Percentiles rank a stretch among this genome's conserved stretches.
Conservation (phyloP, 1,140 invertebrate genomes). For the Scylla paramamosain region DNA sequence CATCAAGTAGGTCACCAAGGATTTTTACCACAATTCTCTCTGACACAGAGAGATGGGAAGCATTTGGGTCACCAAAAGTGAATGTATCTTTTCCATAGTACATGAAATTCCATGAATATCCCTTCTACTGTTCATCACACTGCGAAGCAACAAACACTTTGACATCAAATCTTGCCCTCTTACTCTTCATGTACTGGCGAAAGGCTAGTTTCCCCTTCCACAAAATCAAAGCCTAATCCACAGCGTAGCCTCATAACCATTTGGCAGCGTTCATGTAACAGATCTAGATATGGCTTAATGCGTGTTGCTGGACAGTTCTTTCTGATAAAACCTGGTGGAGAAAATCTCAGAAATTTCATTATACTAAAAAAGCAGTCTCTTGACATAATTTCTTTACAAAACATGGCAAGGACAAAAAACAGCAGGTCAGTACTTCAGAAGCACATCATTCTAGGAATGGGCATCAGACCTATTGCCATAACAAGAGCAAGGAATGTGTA, state of each 20-base stretch:
- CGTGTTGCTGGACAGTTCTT: not conserved
- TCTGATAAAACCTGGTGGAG: not conserved
- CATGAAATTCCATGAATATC: not conserved
- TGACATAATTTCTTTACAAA: slow-evolving; percentile 48
- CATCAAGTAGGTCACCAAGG: slow-evolving; percentile 24
- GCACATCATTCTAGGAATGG: no score
- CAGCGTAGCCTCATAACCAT: not conserved
- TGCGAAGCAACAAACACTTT: slow-evolving; percentile 47
- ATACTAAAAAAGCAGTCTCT: slow-evolving; percentile 15
- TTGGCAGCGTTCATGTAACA: not conserved
- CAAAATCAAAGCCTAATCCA: slow-evolving; percentile 73
- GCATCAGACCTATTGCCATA: not conserved
- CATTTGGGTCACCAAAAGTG: not conserved
- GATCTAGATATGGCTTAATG: slow-evolving; percentile 18
- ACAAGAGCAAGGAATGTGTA: slow-evolving; percentile 9
- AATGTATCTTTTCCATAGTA: slow-evolving; percentile 41
- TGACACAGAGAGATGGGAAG: not conserved
- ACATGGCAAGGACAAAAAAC: not conserved
- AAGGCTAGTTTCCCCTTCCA: slow-evolving; percentile 65
- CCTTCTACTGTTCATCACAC: slow-evolving; percentile 58
- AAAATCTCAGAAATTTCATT: slow-evolving; percentile 41
- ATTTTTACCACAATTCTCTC: slow-evolving; percentile 25
- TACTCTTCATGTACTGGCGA: slow-evolving; percentile 47
- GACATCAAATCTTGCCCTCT: slow-evolving; percentile 59
- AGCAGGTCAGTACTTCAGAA: not conserved